A percentile compares a stretch with the other conserved stretches of the same genome.
Conservation (phyloP, 1,140 invertebrate genomes). For the Anthonomus grandis region DNA sequence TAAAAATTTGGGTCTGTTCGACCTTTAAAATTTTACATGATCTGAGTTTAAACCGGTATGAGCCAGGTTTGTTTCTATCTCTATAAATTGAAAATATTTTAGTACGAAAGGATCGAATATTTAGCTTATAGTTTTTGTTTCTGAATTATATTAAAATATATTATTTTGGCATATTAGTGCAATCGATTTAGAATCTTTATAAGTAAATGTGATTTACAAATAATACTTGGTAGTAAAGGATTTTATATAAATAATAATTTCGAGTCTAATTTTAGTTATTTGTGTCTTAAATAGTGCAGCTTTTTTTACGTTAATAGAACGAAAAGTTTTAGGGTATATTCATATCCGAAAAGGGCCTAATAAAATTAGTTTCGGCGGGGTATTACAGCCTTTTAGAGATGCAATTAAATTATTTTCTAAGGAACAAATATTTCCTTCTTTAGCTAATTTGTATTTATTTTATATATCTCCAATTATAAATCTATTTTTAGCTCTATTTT, state of each 20-base stretch:
- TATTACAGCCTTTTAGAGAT: constrained; percentile 65
- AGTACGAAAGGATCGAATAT: constrained; percentile 64
- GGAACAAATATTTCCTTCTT: constrained; percentile 52
- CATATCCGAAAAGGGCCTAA: constrained; percentile 69
- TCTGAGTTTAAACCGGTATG: constrained; percentile 72
- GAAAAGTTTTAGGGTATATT: constrained; percentile 64
- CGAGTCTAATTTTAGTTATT: constrained; percentile 17
- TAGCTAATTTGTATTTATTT: constrained; percentile 55
- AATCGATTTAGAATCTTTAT: constrained; percentile 61
- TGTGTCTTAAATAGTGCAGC: constrained; percentile 57
- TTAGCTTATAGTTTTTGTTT: constrained; percentile 42
- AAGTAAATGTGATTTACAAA: constrained; percentile 52
- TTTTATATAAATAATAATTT: constrained; percentile 43
- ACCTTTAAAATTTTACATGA: constrained; percentile 75
- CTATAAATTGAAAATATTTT: constrained; percentile 53
- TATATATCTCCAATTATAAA: constrained; percentile 57
- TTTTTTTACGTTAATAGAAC: constrained; percentile 67
- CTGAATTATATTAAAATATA: constrained; percentile 44
- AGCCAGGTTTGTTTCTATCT: constrained; percentile 76
- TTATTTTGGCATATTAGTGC: constrained; percentile 62
- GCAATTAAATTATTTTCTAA: constrained; percentile 65
- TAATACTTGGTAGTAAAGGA: constrained; percentile 52
- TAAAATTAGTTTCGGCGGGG: constrained; percentile 59
- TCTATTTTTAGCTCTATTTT: constrained; percentile 55
- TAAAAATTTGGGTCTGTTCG: constrained; percentile 69